Base-by-base conservation (phyloP, 2,888 invertebrate genomes). In the Pristionchus mayeri region DNA sequence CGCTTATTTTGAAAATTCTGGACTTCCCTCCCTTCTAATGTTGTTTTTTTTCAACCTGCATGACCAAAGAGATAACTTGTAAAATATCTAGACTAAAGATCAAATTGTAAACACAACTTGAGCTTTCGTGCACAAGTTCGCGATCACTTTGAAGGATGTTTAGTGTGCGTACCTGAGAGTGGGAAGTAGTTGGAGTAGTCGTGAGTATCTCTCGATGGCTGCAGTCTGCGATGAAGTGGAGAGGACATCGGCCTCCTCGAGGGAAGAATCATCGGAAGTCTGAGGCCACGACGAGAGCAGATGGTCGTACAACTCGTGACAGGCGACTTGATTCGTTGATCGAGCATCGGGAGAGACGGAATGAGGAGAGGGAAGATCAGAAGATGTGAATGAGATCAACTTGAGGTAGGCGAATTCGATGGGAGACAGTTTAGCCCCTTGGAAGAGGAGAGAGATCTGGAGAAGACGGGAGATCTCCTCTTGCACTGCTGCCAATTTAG, bases 311-410 rank as follows among this genome's bases (percentile, higher is more conserved):
- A 95, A 93, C 87, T 95, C 95, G 88, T 94, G 94, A 89, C 95
- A 94, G 24, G 95, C 94, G 89, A 94, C 94, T 88, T 95, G 95
- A 92, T 95, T 95, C 86, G 95, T 93, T 86, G 94, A 94, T 89
- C 95, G 95, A 21, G 95, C 93, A 89, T 95, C 95, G 81, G 94
- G 93, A 83, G 94, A 93, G 13, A 57, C 57, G 86, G 93, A 92
- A 37, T 93, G 89, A 85, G 94, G 91, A 60, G 94, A 94, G 1
- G 94, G 94, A 88, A 95, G 94, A 92, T 95, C 95, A 93, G 91
- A 67, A 54, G 67, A 63, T 16, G 92, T 90, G 87, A 93, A 92
- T 24, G 92, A 90, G 86, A 93, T 90, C 48, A 91, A 85, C 85
- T 92, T 92, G 81, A 93, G 87, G 82, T 92, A 92, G 79, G 92